Evolutionary conservation across 2,888 invertebrate species (phyloP), one percentile per base, ranked within the genome.

Genomic region (Torymus texanus): DNA sequence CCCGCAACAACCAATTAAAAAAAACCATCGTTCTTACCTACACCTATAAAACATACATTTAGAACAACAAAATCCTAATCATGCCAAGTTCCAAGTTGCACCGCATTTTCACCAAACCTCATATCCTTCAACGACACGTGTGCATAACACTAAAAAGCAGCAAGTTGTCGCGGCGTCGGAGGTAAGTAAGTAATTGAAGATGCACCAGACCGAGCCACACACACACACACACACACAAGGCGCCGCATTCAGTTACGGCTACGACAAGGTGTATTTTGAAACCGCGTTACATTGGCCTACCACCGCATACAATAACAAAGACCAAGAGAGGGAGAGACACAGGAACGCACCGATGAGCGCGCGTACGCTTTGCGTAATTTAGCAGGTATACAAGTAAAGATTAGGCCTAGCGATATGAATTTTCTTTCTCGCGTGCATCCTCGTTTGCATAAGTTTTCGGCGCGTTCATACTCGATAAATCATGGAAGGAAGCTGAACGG

Each of bases 231-330:
- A 53, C 51, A 53, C 50, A 11, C 13, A 2, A 50, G 18, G 3
- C 16, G 16, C n/a, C 18, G 58, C 58, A 12, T 21, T 10, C 58
- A 53, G 18, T 53, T 41, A n/a, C 62, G 16, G n/a, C n/a, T 16
- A 51, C 50, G 51, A 62, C 56, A 50, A 61, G 10, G 63, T 65
- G 29, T 50, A 55, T 79, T 74, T 74, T 74, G 78, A 79, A 79
- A 79, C 53, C 55, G 50, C 50, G 61, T 74, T 70, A 68, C 68
- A 70, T 65, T 58, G 56, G 10, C 18, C 11, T 59, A 29, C n/a
- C 51, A 0, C 29, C 10, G 55, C 21, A 21, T 58, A 13, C 56
- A n/a, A 59, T 56, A 16, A 41, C 41, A 41, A 41, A 41, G 41
- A 5, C 0, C 51, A 13, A 21, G 10, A 10, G 3, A 63, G 21